Evolutionary conservation across 2,113 vertebrate genomes (phyloP).

Genomic region (Vireo altiloquus): DNA sequence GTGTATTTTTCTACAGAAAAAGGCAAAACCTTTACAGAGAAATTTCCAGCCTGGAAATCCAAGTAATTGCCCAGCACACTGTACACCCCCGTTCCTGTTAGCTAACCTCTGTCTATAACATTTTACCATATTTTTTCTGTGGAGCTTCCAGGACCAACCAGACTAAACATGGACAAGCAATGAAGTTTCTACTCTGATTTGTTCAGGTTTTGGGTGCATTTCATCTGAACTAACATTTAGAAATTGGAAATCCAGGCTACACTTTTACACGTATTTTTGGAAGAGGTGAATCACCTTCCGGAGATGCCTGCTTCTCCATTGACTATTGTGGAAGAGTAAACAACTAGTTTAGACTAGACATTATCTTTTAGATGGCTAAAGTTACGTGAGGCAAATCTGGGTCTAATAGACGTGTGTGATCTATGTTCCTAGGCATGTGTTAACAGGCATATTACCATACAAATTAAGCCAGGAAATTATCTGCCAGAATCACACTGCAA

Average conservation of each 20-base stretch:
- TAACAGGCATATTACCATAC: slow-evolving; percentile 63
- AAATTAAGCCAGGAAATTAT: slow-evolving; percentile 58
- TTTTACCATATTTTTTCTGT: slow-evolving; percentile 44
- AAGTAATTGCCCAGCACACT: neutral
- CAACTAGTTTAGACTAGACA: slow-evolving; percentile 52
- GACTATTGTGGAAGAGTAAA: slow-evolving; percentile 45
- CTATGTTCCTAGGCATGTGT: slow-evolving; percentile 46
- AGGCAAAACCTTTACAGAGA: neutral
- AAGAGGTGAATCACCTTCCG: slow-evolving; percentile 46
- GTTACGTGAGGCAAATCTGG: slow-evolving; percentile 35
- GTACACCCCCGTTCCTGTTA: neutral
- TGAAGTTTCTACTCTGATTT: neutral
- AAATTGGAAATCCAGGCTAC: slow-evolving; percentile 12
- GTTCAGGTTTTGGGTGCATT: slow-evolving; percentile 20
- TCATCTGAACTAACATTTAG: neutral
- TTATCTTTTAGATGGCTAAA: slow-evolving; percentile 60
- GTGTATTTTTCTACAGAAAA: neutral
- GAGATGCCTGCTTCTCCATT: slow-evolving; percentile 34
- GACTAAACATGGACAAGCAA: slow-evolving; percentile 41
- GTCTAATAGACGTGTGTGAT: slow-evolving; percentile 53
- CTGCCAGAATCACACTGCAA: slow-evolving; percentile 55
- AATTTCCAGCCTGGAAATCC: neutral
- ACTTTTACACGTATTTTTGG: slow-evolving; percentile 10
- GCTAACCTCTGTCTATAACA: neutral
- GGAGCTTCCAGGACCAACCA: slow-evolving; percentile 24